Evolutionary conservation across 2,113 vertebrate genomes (phyloP).

Genomic region (Lasiurus cinereus): DNA sequence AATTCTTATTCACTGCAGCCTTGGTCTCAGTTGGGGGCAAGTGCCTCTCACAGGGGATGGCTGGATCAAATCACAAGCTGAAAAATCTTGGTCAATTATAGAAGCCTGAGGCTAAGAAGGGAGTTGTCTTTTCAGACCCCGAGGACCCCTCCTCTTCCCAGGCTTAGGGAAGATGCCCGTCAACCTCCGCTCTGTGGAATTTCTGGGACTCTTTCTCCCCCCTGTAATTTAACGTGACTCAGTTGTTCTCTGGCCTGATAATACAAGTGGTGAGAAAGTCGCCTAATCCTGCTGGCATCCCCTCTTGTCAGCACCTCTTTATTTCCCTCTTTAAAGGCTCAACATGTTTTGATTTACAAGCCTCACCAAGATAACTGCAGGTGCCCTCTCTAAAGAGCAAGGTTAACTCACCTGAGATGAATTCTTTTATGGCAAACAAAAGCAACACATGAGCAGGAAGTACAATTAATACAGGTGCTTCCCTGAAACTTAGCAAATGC

Average conservation of each 20-base stretch:
- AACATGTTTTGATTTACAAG: conserved; percentile 92
- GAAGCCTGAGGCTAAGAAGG: conserved; percentile 87
- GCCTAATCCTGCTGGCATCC: conserved; percentile 89
- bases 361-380: conserved; percentile 89
- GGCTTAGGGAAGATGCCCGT: conserved; percentile 84
- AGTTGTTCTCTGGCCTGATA: conserved; percentile 86
- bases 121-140: conserved; percentile 84
- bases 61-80: conserved; percentile 91
- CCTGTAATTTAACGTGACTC: conserved; percentile 91
- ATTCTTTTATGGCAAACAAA: conserved; percentile 90
- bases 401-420: conserved; percentile 93
- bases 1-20: conserved; percentile 90
- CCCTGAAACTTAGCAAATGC: conserved; percentile 86
- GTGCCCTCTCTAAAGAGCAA: conserved; percentile 90
- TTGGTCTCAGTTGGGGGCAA: conserved; percentile 90
- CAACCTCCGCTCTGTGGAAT: conserved; percentile 88
- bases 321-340: conserved; percentile 90
- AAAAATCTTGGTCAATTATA: conserved; percentile 90
- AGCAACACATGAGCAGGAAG: conserved; percentile 88
- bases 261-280: conserved; percentile 88
- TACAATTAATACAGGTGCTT: conserved; percentile 92
- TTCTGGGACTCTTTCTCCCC: conserved; percentile 89
- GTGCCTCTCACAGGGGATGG: conserved; percentile 89
- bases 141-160: conserved; percentile 82
- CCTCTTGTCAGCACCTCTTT: conserved; percentile 91